Evolutionary conservation across 53 echinoderm and acorn worm species (phyloP).

Genomic region (Stichopus horrens): DNA sequence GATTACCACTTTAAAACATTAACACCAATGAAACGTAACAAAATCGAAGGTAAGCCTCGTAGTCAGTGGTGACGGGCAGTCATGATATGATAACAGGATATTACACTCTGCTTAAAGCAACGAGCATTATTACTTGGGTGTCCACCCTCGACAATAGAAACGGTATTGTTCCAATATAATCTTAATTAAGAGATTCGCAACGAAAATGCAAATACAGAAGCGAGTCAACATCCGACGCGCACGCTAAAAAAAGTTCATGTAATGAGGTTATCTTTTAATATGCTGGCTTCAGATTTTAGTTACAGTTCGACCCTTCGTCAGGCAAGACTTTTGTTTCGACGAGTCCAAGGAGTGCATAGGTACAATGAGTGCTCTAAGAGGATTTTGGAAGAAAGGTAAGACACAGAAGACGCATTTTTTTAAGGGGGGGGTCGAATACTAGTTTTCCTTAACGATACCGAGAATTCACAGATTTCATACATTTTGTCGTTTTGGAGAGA

Average conservation of each 20-base stretch:
- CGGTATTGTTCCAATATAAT: conserved; percentile 16
- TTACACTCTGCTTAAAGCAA: not conserved
- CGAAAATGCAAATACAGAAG: not conserved
- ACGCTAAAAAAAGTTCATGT: not conserved
- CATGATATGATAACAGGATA: not conserved
- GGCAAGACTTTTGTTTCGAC: not conserved
- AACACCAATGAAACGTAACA: too few relatives aligned
- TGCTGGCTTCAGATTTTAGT: not conserved
- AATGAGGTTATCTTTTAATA: not conserved
- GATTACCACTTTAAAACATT: too few relatives aligned
- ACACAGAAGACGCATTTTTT: too few relatives aligned
- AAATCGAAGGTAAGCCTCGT: too few relatives aligned
- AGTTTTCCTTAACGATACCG: too few relatives aligned
- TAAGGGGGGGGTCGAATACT: too few relatives aligned
- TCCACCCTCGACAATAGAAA: not conserved
- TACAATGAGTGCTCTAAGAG: not conserved
- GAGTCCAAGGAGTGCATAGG: not conserved
- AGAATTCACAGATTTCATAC: too few relatives aligned
- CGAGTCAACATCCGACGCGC: conserved; percentile 11
- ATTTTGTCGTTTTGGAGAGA: too few relatives aligned
- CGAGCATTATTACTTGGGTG: not conserved
- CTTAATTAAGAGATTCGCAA: conserved; percentile 20
- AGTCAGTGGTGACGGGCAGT: not conserved
- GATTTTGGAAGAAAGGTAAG: not conserved
- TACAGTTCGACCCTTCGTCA: not conserved